Conservation (phyloP, 2,113 vertebrate species). For the Solea senegalensis region DNA sequence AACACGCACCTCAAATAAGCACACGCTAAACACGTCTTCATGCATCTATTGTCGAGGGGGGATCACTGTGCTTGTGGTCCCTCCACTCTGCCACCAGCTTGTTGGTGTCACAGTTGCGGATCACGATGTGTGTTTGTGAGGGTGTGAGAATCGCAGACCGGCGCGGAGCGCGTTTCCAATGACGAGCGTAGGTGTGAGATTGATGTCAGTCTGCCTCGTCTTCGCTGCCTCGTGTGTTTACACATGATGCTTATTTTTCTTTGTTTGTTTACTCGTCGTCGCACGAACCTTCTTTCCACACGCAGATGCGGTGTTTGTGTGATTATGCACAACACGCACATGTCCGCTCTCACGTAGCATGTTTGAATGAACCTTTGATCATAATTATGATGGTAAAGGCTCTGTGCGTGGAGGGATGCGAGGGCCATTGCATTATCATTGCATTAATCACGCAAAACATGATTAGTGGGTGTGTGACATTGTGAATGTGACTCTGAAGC, state of each 20-base stretch:
- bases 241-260: constrained; percentile 26
- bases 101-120: constrained; percentile 16
- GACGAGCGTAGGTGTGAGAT: constrained; percentile 36
- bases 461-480: constrained; percentile 59
- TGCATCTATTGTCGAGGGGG: background rate
- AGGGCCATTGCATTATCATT: background rate
- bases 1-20: background rate
- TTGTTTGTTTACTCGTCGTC: constrained; percentile 9
- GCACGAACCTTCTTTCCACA: constrained; percentile 2
- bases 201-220: constrained; percentile 33
- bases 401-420: constrained; percentile 6
- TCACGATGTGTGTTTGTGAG: constrained; percentile 1
- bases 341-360: background rate
- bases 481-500: constrained; percentile 52
- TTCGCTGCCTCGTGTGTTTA: constrained; percentile 33
- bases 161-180: constrained; percentile 13
- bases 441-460: constrained; percentile 11
- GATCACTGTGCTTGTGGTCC: too few relatives aligned
- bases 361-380: constrained; percentile 26
- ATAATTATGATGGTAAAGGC: constrained; percentile 31
- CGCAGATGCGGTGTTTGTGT: constrained; percentile 19
- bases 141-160: constrained; percentile 6
- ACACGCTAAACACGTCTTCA: background rate
- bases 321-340: background rate
- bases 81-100: constrained; percentile 8